phyloP scores from a whole-genome alignment of 2,888 invertebrate species.

The Scaptomyza reducta region DNA sequence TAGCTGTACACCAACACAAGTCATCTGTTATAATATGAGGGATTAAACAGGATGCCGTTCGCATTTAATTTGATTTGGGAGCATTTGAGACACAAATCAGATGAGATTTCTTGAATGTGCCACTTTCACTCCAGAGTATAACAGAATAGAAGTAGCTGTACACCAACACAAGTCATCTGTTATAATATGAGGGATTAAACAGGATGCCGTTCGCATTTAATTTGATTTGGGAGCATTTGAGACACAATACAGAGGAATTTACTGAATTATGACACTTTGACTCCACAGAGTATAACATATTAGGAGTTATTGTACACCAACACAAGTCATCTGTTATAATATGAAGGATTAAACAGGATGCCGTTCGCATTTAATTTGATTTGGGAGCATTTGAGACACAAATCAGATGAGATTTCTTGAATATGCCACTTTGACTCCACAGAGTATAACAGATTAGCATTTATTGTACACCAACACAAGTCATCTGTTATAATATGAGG shows the following conservation, averaged over 20 bases:
- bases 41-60: conserved; percentile 43
- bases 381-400: conserved; percentile 67
- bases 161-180: conserved; percentile 52
- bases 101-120: conserved; percentile 21
- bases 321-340: conserved; percentile 55
- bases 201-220: conserved; percentile 42
- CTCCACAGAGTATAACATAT: conserved; percentile 23
- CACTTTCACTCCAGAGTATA: conserved; percentile 47
- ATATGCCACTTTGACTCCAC: conserved; percentile 64
- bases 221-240: conserved; percentile 50
- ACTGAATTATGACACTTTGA: conserved; percentile 44
- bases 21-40: conserved; percentile 42
- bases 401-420: conserved; percentile 15
- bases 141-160: conserved; percentile 20
- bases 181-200: conserved; percentile 31
- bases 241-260: conserved; percentile 18
- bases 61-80: conserved; percentile 31
- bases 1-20: conserved; percentile 38
- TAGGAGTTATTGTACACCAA: conserved; percentile 20
- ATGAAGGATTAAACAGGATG: conserved; percentile 44
- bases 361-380: conserved; percentile 34
- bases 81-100: conserved; percentile 43
- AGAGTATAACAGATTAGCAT: neutral
- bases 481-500: conserved; percentile 15
- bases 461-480: conserved; percentile 37